Evolutionary conservation across 2,888 invertebrate species (phyloP).

Genomic region (Escarpia spicata): DNA sequence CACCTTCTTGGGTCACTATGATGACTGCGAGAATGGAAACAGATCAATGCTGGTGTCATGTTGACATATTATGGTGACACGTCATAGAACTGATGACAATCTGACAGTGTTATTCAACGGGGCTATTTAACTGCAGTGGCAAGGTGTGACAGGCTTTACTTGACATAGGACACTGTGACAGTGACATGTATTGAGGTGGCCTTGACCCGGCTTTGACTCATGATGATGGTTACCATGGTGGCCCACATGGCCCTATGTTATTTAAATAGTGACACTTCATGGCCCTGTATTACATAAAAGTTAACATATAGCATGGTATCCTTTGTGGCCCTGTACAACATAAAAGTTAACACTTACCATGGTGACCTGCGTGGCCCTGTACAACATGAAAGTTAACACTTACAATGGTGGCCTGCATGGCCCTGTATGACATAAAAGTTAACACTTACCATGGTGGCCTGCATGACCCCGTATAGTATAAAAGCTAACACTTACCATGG

Average conservation of each 20-base stretch:
- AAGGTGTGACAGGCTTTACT: neutral
- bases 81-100: neutral
- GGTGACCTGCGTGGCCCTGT: neutral
- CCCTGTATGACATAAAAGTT: neutral
- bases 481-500: too few relatives aligned
- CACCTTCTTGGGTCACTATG: constrained; percentile 16
- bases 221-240: neutral
- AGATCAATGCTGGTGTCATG: neutral
- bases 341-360: too few relatives aligned
- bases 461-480: constrained; percentile 7
- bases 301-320: too few relatives aligned
- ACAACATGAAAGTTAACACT: neutral
- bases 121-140: neutral
- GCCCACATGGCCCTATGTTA: too few relatives aligned
- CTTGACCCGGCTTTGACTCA: neutral
- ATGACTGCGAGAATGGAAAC: neutral
- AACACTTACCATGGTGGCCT: neutral
- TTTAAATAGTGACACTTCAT: too few relatives aligned
- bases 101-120: neutral
- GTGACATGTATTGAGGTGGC: neutral
- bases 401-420: constrained; percentile 23
- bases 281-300: too few relatives aligned
- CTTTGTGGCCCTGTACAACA: too few relatives aligned
- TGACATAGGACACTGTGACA: neutral
- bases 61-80: neutral